Conservation (phyloP, 92 coral and sea anemone genomes). For the Epizoanthus scotinus region DNA sequence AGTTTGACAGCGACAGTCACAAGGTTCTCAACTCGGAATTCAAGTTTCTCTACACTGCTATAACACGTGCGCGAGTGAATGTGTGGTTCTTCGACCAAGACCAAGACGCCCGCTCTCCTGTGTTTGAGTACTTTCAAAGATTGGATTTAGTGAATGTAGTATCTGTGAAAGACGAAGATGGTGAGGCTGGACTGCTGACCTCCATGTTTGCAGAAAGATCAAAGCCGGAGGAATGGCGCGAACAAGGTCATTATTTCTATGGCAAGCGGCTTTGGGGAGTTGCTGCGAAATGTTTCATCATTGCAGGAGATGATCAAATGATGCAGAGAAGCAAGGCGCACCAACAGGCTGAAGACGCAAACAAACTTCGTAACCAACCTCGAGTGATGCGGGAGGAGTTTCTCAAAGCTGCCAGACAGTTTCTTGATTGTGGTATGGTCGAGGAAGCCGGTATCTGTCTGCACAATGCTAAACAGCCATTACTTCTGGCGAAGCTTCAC, state of each 20-base stretch:
- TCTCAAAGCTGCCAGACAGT: slow-evolving; percentile 58
- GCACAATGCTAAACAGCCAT: slow-evolving; percentile 59
- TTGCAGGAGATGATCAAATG: slow-evolving; percentile 63
- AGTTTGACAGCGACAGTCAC: slow-evolving; percentile 69
- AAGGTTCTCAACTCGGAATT: slow-evolving; percentile 77
- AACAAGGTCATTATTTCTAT: slow-evolving; percentile 67
- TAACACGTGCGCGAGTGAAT: slow-evolving; percentile 76
- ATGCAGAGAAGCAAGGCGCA: slow-evolving; percentile 66
- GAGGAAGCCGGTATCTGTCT: slow-evolving; percentile 71
- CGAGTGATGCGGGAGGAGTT: slow-evolving; percentile 63
- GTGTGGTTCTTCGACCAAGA: slow-evolving; percentile 85
- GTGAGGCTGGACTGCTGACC: slow-evolving; percentile 42
- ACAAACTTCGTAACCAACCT: slow-evolving; percentile 49
- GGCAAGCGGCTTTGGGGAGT: slow-evolving; percentile 59
- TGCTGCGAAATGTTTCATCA: slow-evolving; percentile 60
- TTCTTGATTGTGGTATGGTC: slow-evolving; percentile 57
- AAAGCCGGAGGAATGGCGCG: slow-evolving; percentile 62
- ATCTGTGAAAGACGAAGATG: slow-evolving; percentile 42
- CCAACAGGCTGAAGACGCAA: slow-evolving; percentile 67
- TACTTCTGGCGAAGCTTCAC: slow-evolving; percentile 58
- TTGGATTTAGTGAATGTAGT: slow-evolving; percentile 60
- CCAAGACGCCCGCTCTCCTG: slow-evolving; percentile 65
- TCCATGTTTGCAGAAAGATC: slow-evolving; percentile 72
- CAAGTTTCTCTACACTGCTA: slow-evolving; percentile 77
- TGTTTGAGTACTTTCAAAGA: slow-evolving; percentile 70